Evolutionary conservation across 1,140 invertebrate genomes (phyloP).

Genomic region (Dolichoris vasculosae): DNA sequence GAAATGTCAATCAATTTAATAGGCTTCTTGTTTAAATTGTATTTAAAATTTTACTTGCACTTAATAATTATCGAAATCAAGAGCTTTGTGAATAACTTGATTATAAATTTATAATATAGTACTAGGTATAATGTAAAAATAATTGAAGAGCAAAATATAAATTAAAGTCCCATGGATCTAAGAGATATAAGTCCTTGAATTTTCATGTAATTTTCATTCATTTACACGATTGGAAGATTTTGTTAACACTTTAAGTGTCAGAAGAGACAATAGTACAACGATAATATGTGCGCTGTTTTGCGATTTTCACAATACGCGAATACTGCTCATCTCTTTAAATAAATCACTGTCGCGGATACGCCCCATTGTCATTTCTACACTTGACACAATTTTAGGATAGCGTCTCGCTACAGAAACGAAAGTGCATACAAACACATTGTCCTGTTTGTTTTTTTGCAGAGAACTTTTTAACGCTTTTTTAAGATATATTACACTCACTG

Average conservation of each 20-base stretch:
- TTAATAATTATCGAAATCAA: not conserved
- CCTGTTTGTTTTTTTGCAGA: not conserved
- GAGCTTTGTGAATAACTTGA: not conserved
- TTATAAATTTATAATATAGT: too few relatives aligned
- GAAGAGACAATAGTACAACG: not conserved
- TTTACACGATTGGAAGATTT: not conserved
- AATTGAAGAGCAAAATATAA: too few relatives aligned
- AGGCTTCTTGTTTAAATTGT: not conserved
- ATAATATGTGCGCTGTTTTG: not conserved
- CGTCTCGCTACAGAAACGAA: too few relatives aligned
- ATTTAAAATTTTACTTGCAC: not conserved
- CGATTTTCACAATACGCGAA: not conserved
- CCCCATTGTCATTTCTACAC: not conserved
- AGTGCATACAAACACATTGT: too few relatives aligned
- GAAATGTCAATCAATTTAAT: not conserved
- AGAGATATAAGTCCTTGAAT: too few relatives aligned
- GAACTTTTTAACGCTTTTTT: not conserved
- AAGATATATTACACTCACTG: not conserved
- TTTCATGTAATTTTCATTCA: not conserved
- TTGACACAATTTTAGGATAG: slow-evolving; percentile 1
- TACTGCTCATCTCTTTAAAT: not conserved
- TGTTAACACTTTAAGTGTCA: not conserved
- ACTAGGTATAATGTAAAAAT: too few relatives aligned
- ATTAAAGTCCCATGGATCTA: too few relatives aligned
- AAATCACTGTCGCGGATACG: not conserved